A percentile compares a stretch with the other conserved stretches of the same genome.
phyloP scores from a whole-genome alignment of 2,113 vertebrate genomes.

The Pelodiscus sinensis region DNA sequence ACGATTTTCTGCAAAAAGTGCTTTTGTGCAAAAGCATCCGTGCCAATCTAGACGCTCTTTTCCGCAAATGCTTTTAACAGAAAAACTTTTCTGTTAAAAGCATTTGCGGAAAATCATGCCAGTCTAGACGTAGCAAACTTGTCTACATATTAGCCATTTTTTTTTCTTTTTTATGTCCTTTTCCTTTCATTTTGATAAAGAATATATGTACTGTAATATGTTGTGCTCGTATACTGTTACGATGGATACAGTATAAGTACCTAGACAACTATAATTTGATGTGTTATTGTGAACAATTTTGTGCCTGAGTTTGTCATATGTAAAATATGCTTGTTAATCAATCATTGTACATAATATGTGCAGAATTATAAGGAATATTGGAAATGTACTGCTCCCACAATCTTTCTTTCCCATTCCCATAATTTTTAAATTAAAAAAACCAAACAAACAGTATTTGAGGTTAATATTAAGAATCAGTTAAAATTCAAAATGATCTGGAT shows the following conservation, averaged over 20 bases:
- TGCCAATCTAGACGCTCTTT: too few species aligned
- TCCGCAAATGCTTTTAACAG: too few species aligned
- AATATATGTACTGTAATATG: background rate
- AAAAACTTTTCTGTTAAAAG: too few species aligned
- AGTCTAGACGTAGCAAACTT: too few species aligned
- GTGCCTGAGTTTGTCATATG: background rate
- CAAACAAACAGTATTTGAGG: background rate
- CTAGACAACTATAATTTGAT: background rate
- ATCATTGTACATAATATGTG: background rate
- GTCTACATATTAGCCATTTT: background rate
- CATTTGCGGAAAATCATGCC: too few species aligned
- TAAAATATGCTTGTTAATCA: background rate
- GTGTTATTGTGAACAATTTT: rapidly evolving
- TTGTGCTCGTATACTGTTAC: background rate
- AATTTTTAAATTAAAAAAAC: background rate
- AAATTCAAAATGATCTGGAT: too few species aligned
- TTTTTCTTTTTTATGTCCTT: background rate
- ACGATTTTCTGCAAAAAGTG: too few species aligned
- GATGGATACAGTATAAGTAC: background rate
- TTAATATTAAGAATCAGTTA: too few species aligned
- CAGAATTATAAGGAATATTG: background rate
- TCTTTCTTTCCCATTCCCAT: background rate
- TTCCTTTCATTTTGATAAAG: background rate
- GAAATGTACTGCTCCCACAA: background rate
- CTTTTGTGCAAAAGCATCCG: too few species aligned